A percentile compares a stretch with the other conserved stretches of the same genome.
Conservation (phyloP, 2,888 invertebrate genomes). For the Epinotia brunnichana region DNA sequence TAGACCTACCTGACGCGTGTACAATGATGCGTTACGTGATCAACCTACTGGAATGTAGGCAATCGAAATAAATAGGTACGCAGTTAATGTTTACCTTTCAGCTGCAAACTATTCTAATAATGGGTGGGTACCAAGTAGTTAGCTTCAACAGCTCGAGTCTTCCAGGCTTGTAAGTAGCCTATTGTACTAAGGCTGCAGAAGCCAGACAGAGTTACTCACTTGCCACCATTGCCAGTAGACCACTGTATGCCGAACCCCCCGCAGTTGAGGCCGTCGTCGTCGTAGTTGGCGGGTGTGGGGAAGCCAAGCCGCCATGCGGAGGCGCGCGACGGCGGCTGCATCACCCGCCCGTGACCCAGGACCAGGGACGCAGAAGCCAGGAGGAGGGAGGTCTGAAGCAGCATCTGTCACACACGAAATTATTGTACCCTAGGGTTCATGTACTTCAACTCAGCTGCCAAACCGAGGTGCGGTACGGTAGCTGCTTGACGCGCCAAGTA, state of each 20-base stretch:
- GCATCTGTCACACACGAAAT: slow-evolving; percentile 59
- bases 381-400: slow-evolving; percentile 51
- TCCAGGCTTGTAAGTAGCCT: no score
- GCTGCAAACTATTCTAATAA: no score
- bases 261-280: slow-evolving; percentile 92
- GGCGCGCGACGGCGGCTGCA: slow-evolving; percentile 90
- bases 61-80: no score
- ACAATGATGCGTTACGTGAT: no score
- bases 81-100: no score
- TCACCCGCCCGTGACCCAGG: slow-evolving; percentile 86
- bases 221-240: slow-evolving; percentile 88
- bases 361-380: slow-evolving; percentile 57
- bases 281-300: slow-evolving; percentile 90
- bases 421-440: background rate
- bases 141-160: no score
- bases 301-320: slow-evolving; percentile 93
- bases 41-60: no score
- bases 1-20: no score
- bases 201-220: slow-evolving; percentile 64
- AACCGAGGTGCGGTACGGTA: no score
- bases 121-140: no score
- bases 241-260: slow-evolving; percentile 92
- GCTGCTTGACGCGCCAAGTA: no score
- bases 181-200: no score
- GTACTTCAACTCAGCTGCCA: background rate